Base-by-base conservation (phyloP, 2,888 invertebrate species). In the Ophonus ardosiacus region DNA sequence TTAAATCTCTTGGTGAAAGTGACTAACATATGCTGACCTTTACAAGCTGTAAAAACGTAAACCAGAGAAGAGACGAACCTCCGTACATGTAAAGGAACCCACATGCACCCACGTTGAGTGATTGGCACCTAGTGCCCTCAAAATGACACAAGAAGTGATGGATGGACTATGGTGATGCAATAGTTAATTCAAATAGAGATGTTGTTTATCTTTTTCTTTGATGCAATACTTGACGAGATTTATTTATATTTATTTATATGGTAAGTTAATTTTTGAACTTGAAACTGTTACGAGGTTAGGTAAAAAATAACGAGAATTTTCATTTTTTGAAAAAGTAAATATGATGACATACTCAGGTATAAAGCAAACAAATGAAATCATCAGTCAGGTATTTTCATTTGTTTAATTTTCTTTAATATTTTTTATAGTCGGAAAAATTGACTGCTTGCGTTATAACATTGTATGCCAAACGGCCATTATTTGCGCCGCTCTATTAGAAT, bases 1-100 rank as follows among this genome's bases (percentile, higher is more conserved):
- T 78, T 57, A 57, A 56, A 78, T 78, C 78, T 17, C 13, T 7
- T 21, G 10, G 78, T 78, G 78, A 78, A 78, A 78, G 78, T 78
- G 31, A 57, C 57, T 57, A 78, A 78, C 78, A 57, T 21, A 31
- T 21, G 56, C 13, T 78, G 78, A 78, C 78, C 78, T 76, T 78
- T 78, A 40, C 78, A 78, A 10, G 59, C 8, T 18, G 43, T 78
- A 57, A 78, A 57, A 21, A 57, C 51, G 43, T 78, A 57, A 78
- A 57, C 57, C 24, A 57, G 31, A 31, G 31, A 31, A 31, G 31
- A 78, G 18, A 24, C 57, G 7, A 57, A 78, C 56, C 57, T 78
- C 10, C 38, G 13, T 38, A 15, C n/a, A n/a, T 76, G 31, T 4
- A 31, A 31, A 31, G 24, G 40, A 76, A 43, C 76, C 76, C 76